Conservation (phyloP, 2,113 vertebrate species). For the Sula dactylatra region DNA sequence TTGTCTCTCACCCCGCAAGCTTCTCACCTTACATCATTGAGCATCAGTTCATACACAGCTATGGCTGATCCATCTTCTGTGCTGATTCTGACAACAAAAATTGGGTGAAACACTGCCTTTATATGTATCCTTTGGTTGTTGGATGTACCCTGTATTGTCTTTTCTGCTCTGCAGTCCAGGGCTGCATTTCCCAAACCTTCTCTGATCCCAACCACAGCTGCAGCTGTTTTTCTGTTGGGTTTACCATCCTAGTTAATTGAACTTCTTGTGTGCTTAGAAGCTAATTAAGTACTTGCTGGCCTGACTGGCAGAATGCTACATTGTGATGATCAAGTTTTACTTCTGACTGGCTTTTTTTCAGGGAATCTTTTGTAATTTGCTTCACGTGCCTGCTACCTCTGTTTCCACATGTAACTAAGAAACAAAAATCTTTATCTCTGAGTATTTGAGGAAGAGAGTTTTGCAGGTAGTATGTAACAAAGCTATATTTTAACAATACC, state of each 20-base stretch:
- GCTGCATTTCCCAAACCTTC: not conserved
- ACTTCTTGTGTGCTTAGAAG: not conserved
- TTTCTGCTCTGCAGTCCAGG: not conserved
- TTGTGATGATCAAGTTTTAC: not conserved
- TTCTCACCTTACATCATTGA: not conserved
- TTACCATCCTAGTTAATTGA: not conserved
- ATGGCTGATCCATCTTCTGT: not conserved
- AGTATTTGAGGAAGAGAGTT: not conserved
- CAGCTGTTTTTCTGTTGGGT: not conserved
- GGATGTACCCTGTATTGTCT: not conserved
- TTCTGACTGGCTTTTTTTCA: not conserved
- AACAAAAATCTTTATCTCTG: not conserved
- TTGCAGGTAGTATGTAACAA: not conserved
- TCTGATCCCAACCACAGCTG: not conserved
- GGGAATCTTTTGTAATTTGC: not conserved
- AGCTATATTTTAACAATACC: not conserved
- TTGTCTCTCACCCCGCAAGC: not conserved
- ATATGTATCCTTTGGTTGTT: rapidly evolving
- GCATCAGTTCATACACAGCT: not conserved
- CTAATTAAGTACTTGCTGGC: not conserved
- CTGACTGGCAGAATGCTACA: not conserved
- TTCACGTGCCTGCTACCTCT: not conserved
- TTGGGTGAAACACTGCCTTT: not conserved
- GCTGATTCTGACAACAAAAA: not conserved
- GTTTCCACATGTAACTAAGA: not conserved